Conservation (phyloP, 2,113 vertebrate species). For the Taxidea taxus region DNA sequence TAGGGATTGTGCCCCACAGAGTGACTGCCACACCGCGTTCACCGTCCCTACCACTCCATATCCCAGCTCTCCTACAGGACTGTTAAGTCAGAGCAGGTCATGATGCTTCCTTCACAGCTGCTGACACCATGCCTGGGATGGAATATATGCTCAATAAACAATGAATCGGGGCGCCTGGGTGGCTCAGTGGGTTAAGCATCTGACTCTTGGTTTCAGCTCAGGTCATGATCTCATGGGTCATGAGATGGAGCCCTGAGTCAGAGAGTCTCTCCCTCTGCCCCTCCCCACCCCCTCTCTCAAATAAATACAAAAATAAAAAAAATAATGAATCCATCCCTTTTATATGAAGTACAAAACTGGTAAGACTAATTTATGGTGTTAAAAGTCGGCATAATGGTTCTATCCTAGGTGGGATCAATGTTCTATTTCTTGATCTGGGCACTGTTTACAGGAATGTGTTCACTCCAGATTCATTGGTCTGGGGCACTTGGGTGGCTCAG, state of each 20-base stretch:
- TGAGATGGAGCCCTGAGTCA: not conserved
- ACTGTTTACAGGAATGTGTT: not conserved
- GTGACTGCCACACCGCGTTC: no score
- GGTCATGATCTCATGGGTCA: not conserved
- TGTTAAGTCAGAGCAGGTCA: not conserved
- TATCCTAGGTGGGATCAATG: not conserved
- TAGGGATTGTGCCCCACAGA: not conserved
- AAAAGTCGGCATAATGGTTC: not conserved
- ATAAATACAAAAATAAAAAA: not conserved
- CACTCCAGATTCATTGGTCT: not conserved
- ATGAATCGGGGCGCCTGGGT: not conserved
- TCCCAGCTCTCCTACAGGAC: not conserved
- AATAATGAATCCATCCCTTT: not conserved
- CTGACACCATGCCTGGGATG: not conserved
- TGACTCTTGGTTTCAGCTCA: not conserved
- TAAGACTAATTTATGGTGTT: not conserved
- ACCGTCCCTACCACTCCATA: not conserved
- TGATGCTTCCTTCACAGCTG: not conserved
- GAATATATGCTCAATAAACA: not conserved
- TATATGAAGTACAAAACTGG: not conserved
- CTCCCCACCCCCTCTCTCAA: not conserved
- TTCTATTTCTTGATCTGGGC: not conserved
- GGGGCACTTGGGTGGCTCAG: no score
- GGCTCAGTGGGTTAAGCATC: not conserved
- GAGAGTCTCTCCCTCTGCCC: not conserved